Percentiles rank a stretch among this genome's conserved stretches.
phyloP scores from a whole-genome alignment of 2,113 vertebrate genomes.

The Corydoras sp. region DNA sequence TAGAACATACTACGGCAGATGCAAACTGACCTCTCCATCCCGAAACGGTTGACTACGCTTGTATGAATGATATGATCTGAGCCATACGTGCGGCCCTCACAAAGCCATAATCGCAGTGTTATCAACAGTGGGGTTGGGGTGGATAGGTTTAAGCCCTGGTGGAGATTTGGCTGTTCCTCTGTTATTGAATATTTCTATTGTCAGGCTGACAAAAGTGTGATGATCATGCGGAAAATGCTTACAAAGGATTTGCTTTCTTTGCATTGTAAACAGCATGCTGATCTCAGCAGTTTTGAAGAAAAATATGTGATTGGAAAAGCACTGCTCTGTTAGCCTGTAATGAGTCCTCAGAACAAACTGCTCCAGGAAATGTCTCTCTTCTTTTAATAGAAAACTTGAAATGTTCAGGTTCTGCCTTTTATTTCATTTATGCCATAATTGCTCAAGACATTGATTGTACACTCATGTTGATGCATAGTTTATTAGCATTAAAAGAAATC shows the following conservation, averaged over 20 bases:
- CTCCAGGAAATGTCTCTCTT: slow-evolving; percentile 8
- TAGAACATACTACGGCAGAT: slow-evolving; percentile 16
- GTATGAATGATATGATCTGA: slow-evolving; percentile 52
- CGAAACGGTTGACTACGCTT: slow-evolving; percentile 36
- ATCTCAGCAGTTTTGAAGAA: slow-evolving; percentile 74
- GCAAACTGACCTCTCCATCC: slow-evolving; percentile 23
- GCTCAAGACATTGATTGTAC: no score
- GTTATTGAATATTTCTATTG: slow-evolving; percentile 63
- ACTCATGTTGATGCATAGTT: no score
- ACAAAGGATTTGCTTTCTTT: slow-evolving; percentile 77
- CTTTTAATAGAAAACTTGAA: slow-evolving; percentile 4
- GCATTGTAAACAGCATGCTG: slow-evolving; percentile 69
- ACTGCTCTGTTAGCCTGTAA: slow-evolving; percentile 58
- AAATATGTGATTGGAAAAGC: slow-evolving; percentile 75
- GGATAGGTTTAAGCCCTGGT: slow-evolving; percentile 41
- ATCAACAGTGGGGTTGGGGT: slow-evolving; percentile 42
- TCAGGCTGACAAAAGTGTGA: slow-evolving; percentile 65
- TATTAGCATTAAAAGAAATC: neutral
- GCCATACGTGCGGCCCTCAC: slow-evolving; percentile 34
- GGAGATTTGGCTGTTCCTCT: slow-evolving; percentile 61
- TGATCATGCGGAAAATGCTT: slow-evolving; percentile 69
- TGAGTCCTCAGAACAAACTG: slow-evolving; percentile 50
- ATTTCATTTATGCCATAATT: neutral
- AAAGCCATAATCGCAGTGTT: slow-evolving; percentile 49
- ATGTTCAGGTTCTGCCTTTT: neutral